Evolutionary conservation across 2,113 vertebrate species (phyloP).

Genomic region (Calyptommatus sinebrachiatus): DNA sequence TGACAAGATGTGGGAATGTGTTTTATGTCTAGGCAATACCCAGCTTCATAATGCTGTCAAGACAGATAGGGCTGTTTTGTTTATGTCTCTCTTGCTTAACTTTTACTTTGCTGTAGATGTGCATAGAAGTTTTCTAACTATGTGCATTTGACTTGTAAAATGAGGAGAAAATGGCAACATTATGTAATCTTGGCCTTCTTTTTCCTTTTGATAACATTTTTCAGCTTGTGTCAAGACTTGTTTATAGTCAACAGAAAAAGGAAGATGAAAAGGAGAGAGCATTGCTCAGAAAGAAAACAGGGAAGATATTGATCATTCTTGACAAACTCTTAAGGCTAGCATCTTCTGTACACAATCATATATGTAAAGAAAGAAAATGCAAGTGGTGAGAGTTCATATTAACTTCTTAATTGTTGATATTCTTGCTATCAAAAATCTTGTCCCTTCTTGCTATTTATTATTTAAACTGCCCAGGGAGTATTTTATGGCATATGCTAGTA

Average conservation of each 20-base stretch:
- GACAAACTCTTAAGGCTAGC: neutral
- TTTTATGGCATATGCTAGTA: too few relatives aligned
- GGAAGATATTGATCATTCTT: neutral
- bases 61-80: slow-evolving; percentile 5
- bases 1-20: slow-evolving; percentile 22
- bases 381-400: neutral
- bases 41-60: neutral
- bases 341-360: neutral
- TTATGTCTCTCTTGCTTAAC: slow-evolving; percentile 12
- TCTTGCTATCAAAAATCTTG: too few relatives aligned
- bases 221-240: slow-evolving; percentile 30
- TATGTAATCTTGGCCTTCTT: neutral
- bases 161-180: neutral
- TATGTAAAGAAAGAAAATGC: neutral
- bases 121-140: neutral
- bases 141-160: slow-evolving; percentile 22
- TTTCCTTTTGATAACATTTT: slow-evolving; percentile 29
- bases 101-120: neutral
- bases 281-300: neutral
- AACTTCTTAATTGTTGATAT: neutral
- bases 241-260: slow-evolving; percentile 21
- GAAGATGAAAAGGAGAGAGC: neutral
- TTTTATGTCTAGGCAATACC: slow-evolving; percentile 4
- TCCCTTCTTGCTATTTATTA: neutral
- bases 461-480: too few relatives aligned